Conservation (phyloP, 1,140 invertebrate species). For the Penaeus vannamei region DNA sequence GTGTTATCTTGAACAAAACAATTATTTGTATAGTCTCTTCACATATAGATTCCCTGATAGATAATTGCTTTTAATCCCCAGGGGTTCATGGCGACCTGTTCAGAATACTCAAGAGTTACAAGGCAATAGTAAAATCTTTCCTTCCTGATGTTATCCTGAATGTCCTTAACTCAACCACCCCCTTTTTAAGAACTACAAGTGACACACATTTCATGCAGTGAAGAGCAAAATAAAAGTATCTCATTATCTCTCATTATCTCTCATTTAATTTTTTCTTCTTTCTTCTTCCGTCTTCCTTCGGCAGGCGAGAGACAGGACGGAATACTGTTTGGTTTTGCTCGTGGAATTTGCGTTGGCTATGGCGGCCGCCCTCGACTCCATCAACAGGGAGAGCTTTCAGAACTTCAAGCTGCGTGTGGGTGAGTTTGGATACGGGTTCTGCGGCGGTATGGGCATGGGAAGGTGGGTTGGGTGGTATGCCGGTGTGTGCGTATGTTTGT, state of each 20-base stretch:
- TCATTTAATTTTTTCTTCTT: background rate
- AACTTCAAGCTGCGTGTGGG: constrained; percentile 92
- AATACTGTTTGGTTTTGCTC: constrained; percentile 89
- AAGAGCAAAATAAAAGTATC: background rate
- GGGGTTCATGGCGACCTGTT: too few relatives aligned
- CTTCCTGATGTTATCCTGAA: too few relatives aligned
- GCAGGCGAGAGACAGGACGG: constrained; percentile 69
- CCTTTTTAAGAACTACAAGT: too few relatives aligned
- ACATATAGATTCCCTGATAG: too few relatives aligned
- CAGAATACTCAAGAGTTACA: too few relatives aligned
- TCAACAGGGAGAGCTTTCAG: constrained; percentile 97
- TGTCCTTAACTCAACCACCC: too few relatives aligned
- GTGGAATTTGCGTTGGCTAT: constrained; percentile 95
- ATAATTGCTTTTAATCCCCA: too few relatives aligned
- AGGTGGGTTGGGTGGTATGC: background rate
- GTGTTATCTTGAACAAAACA: too few relatives aligned
- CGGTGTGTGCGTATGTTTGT: constrained; percentile 10
- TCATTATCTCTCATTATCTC: background rate
- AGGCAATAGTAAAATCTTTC: too few relatives aligned
- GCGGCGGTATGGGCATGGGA: background rate
- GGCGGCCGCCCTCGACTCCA: constrained; percentile 92
- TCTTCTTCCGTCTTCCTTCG: background rate
- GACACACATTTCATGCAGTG: too few relatives aligned
- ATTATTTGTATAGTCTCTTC: too few relatives aligned
- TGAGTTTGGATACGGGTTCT: constrained; percentile 72